Evolutionary conservation across 2,797 vertebrate species (phyloP).

Genomic region (Dryobates pubescens): DNA sequence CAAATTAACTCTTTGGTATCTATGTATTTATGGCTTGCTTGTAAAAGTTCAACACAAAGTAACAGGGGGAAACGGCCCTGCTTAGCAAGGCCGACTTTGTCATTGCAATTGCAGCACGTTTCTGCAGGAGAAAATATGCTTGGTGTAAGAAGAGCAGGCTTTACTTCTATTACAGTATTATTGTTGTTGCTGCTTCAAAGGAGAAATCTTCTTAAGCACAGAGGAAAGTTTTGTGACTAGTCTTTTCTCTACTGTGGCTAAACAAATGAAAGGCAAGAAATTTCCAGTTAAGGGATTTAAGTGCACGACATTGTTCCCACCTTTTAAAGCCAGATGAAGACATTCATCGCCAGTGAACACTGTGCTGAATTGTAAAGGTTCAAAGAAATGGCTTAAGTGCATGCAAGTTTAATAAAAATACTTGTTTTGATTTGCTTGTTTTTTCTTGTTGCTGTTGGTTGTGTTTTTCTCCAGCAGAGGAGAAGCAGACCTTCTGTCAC

Average conservation of each 20-base stretch:
- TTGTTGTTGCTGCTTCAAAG: constrained; percentile 75
- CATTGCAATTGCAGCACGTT: constrained; percentile 41
- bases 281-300: constrained; percentile 68
- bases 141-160: constrained; percentile 59
- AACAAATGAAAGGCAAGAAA: constrained; percentile 74
- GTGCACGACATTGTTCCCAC: constrained; percentile 66
- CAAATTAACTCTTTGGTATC: constrained; percentile 86
- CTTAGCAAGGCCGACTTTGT: constrained; percentile 53
- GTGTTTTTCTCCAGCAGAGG: neutral
- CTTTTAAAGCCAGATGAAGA: constrained; percentile 70
- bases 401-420: constrained; percentile 38
- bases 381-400: constrained; percentile 57
- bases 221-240: constrained; percentile 73
- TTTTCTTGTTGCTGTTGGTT: neutral
- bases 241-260: constrained; percentile 76
- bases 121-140: constrained; percentile 70
- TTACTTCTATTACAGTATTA: constrained; percentile 72
- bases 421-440: constrained; percentile 37
- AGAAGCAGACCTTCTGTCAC: constrained; percentile 54
- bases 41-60: constrained; percentile 65
- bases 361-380: constrained; percentile 39
- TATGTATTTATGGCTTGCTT: constrained; percentile 74
- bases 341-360: constrained; percentile 46
- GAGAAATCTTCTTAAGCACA: constrained; percentile 61
- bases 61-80: constrained; percentile 26